Evolutionary conservation across 2,888 invertebrate species (phyloP), one percentile per base, ranked within the genome.

Genomic region (Alviniconcha strummeri): DNA sequence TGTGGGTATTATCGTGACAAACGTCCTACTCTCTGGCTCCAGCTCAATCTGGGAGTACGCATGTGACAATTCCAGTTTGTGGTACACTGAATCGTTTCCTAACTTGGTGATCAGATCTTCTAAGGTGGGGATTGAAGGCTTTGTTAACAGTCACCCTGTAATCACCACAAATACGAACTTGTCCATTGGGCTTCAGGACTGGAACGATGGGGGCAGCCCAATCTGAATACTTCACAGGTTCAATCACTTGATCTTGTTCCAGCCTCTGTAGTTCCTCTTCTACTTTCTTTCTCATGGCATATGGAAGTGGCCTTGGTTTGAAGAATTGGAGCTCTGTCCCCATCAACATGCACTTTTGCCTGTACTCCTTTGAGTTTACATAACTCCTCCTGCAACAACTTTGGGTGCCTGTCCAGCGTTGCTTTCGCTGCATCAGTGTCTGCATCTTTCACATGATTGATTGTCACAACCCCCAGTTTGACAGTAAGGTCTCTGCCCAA

Each of bases 1-100:
- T 82, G 71, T 82, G 85, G 13, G 88, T 89, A 75, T 89, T 89
- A 89, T 88, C 1, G 86, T 85, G 3, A 81, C 60, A 19, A 85
- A 83, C 36, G 82, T 52, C 69, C 86, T 80, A 4, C 87, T 86
- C 3, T 83, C 84, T 11, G 84, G 84, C 74, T 88, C 84, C 36
- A 88, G 67, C 52, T 84, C 83, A 15, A 89, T 57, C 36, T 89
- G 87, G 19, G 85, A 84, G 67, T 84, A 89, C 0, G 87, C 88
- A 55, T 88, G 85, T 6, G 82, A 79, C 8, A 89, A 72, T 74
- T 89, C 89, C 54, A 89, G 60, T 67, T 88, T 89, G 15, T 84
- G 83, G 81, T 88, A 87, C 64, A 80, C 74, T 54, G 80, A 88
- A 77, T 7, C n/a, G n/a, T n/a, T n/a, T n/a, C n/a, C n/a, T n/a